Percentiles rank a stretch among this genome's conserved stretches.
These are phyloP conservation scores for Nasua narica DNA, from an alignment of 2,797 vertebrate genomes.

Conservation along the genomic window DNA sequence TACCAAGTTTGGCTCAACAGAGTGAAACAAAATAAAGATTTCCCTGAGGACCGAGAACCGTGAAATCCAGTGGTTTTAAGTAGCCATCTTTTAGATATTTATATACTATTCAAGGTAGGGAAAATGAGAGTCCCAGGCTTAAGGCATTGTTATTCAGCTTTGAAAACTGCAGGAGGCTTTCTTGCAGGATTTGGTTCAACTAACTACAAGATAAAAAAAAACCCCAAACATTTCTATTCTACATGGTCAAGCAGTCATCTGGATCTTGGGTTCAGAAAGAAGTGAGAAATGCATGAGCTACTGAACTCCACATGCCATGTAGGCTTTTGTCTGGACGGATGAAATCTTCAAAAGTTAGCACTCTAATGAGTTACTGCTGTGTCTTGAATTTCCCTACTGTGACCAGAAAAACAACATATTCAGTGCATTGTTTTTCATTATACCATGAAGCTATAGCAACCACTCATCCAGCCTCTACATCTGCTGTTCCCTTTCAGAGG, in stretches of 20 bases:
- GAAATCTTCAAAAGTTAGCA: constrained; percentile 1
- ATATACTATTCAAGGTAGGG: not conserved
- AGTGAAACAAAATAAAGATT: constrained; percentile 11
- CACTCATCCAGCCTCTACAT: not conserved
- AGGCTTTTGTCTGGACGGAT: not conserved
- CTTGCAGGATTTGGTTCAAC: constrained; percentile 35
- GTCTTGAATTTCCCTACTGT: not conserved
- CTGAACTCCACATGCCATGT: not conserved
- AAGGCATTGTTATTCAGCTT: not conserved
- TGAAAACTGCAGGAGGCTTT: constrained; percentile 3
- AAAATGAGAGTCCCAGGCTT: not conserved
- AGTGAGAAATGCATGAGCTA: not conserved
- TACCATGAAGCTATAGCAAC: not conserved
- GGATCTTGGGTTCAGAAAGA: not conserved
- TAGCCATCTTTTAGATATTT: not conserved
- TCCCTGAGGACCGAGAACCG: not conserved
- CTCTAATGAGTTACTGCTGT: not conserved
- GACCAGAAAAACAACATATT: constrained; percentile 10
- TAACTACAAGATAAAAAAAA: not conserved
- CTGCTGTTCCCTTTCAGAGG: not conserved
- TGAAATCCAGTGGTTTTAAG: constrained; percentile 1
- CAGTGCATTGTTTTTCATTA: not conserved
- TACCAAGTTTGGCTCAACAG: not conserved
- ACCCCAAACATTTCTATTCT: not conserved
- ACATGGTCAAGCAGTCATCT: not conserved